These are phyloP conservation scores for Pemphigus obesinymphae DNA, from an alignment of 1,140 invertebrate genomes.

Conservation along the genomic window DNA sequence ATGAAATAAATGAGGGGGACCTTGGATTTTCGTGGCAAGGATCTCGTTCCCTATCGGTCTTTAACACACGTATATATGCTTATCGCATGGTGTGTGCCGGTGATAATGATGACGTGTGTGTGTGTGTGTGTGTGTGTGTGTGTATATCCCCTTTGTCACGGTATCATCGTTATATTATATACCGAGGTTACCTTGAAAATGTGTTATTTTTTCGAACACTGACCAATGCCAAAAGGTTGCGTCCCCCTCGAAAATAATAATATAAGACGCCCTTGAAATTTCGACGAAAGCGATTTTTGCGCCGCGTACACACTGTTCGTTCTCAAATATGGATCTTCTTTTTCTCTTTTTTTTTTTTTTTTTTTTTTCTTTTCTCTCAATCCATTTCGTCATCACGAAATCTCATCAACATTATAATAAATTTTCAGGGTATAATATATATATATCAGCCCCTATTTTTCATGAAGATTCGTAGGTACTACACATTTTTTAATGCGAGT, in stretches of 20 bases:
- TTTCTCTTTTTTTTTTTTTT: too few relatives aligned
- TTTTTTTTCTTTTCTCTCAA: too few relatives aligned
- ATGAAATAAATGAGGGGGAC: conserved; percentile 6
- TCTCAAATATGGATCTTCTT: too few relatives aligned
- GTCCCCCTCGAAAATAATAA: not conserved
- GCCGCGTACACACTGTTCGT: too few relatives aligned
- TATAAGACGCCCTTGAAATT: conserved; percentile 20
- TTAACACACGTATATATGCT: not conserved
- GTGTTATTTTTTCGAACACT: not conserved
- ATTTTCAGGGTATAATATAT: too few relatives aligned
- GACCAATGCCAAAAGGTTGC: conserved; percentile 1
- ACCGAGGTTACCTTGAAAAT: not conserved
- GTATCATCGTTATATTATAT: conserved; percentile 18
- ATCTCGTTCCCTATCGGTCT: not conserved
- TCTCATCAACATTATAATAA: too few relatives aligned
- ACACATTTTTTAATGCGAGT: too few relatives aligned
- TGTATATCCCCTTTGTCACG: not conserved
- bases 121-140: not conserved
- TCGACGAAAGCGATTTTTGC: not conserved
- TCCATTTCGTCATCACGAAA: too few relatives aligned
- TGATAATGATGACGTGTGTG: not conserved
- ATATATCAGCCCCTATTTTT: too few relatives aligned
- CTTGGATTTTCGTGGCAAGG: conserved; percentile 27
- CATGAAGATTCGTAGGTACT: too few relatives aligned
- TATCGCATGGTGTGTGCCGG: too few relatives aligned